Base-by-base conservation (phyloP, 2,113 vertebrate genomes). In the Dicerorhinus sumatrensis region DNA sequence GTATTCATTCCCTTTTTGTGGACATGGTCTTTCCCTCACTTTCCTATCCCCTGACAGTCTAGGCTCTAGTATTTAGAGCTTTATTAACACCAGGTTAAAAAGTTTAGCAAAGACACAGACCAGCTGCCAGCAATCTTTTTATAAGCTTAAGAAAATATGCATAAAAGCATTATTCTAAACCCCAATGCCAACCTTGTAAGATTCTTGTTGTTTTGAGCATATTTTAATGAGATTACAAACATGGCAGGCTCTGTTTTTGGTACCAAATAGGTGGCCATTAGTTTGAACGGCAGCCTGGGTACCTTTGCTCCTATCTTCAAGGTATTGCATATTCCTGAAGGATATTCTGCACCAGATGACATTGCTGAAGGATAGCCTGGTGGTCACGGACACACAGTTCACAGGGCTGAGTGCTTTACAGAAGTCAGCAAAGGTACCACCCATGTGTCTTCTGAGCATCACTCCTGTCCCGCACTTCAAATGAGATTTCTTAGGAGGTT, bases 161-260 rank as follows among this genome's bases (percentile, higher is more conserved):
- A 72, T 4, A 39, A 83, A 93, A 60, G 39, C 31, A 72, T 56
- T 77, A 23, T 77, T 69, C 20, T 73, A 69, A 88, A 63, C n/a
- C 11, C 67, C 51, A 21, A 27, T n/a, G 58, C 36, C 76, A 91
- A 33, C 1, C 11, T 46, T 81, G 25, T 31, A 62, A 79, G 29
- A 25, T 70, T 27, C 33, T 85, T 83, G 13, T 60, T 94, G 69
- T 39, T 87, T 7, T 42, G 56, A 88, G 16, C 4, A 7, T 51
- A 48, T 85, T 93, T 95, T 88, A 91, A 80, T 69, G 27, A 95
- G 33, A n/a, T 91, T 62, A 54, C 72, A 88, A 83, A 83, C n/a
- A 65, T 42, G 51, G 8, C 18, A 11, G 25, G 9, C 21, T 60
- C 73, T 95, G 12, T 73, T 21, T 58, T 85, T 70, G 51, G 5